Percentiles rank a stretch among this genome's conserved stretches.
Conservation (phyloP, 2,888 invertebrate species). For the Drosophila cognata region DNA sequence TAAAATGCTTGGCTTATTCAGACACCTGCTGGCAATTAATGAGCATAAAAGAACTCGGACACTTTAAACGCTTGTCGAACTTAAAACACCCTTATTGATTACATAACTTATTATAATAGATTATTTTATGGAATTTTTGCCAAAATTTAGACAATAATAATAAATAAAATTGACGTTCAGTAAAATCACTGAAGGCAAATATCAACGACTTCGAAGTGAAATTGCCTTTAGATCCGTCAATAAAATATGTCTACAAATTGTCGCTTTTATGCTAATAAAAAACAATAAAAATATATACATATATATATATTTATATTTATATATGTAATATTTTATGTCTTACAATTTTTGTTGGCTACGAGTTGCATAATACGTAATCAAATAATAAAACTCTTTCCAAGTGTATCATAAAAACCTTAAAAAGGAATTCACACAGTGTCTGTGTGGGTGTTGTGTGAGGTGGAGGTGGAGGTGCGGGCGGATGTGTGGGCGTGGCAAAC, state of each 20-base stretch:
- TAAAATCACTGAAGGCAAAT: background rate
- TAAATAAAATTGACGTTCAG: fast-evolving
- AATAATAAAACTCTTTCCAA: constrained; percentile 13
- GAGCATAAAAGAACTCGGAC: background rate
- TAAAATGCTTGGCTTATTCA: constrained; percentile 27
- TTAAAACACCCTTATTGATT: background rate
- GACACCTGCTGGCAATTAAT: constrained; percentile 52
- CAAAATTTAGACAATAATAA: too few species aligned
- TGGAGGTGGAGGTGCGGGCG: background rate
- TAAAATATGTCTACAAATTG: background rate
- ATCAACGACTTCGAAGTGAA: background rate
- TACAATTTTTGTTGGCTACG: background rate
- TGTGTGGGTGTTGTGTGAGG: background rate
- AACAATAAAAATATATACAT: background rate
- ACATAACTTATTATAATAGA: background rate
- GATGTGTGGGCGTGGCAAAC: background rate
- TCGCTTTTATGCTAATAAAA: background rate
- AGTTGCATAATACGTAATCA: constrained; percentile 13
- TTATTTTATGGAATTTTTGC: background rate
- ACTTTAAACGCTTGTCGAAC: background rate
- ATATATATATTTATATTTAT: background rate
- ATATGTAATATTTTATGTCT: background rate
- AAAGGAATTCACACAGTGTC: constrained; percentile 3
- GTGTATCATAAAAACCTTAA: constrained; percentile 18
- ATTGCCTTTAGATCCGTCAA: background rate